Conservation (phyloP, 1,140 invertebrate genomes). For the Pectinophora gossypiella region DNA sequence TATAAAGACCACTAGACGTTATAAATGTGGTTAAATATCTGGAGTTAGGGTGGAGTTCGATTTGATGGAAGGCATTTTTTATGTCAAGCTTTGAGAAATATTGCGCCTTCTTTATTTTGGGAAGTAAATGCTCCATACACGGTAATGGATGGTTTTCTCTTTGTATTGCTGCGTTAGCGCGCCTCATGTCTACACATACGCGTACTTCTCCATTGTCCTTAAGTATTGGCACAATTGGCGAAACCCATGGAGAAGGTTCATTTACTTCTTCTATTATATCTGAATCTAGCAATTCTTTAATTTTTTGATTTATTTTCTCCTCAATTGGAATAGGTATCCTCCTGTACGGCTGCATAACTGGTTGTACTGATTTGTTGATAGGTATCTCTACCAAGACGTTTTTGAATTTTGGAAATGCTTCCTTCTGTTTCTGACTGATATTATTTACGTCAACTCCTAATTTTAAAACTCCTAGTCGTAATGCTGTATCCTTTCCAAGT, state of each 20-base stretch:
- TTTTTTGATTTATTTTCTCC: not conserved
- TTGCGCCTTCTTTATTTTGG: conserved; percentile 10
- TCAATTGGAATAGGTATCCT: conserved; percentile 10
- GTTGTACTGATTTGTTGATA: not conserved
- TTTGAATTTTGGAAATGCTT: not conserved
- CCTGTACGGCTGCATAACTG: conserved; percentile 16
- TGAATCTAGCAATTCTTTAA: not conserved
- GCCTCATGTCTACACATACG: conserved; percentile 6
- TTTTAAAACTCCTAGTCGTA: conserved; percentile 2
- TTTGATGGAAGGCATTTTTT: conserved; percentile 4
- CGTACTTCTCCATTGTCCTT: not conserved
- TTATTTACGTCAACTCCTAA: conserved; percentile 1
- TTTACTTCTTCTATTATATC: conserved; percentile 17
- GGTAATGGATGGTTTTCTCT: conserved; percentile 19
- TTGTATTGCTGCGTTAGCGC: conserved; percentile 16
- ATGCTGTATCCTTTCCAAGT: conserved; percentile 4
- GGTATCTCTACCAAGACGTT: conserved; percentile 1
- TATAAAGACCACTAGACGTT: conserved; percentile 6
- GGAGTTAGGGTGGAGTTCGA: not conserved
- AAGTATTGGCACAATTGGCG: not conserved
- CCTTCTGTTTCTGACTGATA: no score
- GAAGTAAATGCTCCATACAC: conserved; percentile 10
- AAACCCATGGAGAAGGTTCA: conserved; percentile 9
- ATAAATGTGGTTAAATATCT: conserved; percentile 9
- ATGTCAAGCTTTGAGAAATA: conserved; percentile 8